Evolutionary conservation across 1,140 invertebrate genomes (phyloP), one percentile per base, ranked within the genome.

Genomic region (Drosophila mauritiana): DNA sequence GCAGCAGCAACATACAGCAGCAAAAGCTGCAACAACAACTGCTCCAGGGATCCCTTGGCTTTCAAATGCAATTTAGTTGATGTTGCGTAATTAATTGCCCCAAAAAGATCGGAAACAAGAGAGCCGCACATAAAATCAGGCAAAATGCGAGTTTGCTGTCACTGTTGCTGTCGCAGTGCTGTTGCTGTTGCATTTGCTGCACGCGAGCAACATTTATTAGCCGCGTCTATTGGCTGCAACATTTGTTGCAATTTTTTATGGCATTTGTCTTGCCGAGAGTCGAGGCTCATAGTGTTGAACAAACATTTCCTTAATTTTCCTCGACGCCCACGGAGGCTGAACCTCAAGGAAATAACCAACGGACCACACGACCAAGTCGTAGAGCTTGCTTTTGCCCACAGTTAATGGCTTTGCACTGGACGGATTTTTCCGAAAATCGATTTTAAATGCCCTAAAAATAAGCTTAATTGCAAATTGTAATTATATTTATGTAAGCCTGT

Each of bases 41-140:
- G 56, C 69, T 49, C 43, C 36, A 13, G 58, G 58, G 54, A 55
- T 55, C 39, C 57, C 62, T 80, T 74, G 49, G 82, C 74, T 59
- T 57, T 80, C 78, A 63, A 84, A 77, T 85, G 81, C 81, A 86
- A 86, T 86, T 86, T 86, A 86, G 88, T 86, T 80, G 65, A 88
- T 88, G 83, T 86, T 88, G 79, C 83, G 69, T 75, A 88, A 86
- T 86, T 86, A 86, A 86, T 86, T 86, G 79, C 70, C 76, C 76
- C 48, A 77, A 83, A 83, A 61, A 62, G 59, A 76, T 72, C 73
- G 46, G 48, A 61, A 67, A 61, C 51, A 46, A 45, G 39, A 43
- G n/a, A 57, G 64, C 17, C 37, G 54, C 39, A 37, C 40, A 77
- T 68, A 77, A 74, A 65, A 65, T 67, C 48, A 65, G 49, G 59